A percentile compares a stretch with the other conserved stretches of the same genome.
Evolutionary conservation across 2,888 invertebrate species (phyloP).

Genomic region (Subacronicta megacephala): DNA sequence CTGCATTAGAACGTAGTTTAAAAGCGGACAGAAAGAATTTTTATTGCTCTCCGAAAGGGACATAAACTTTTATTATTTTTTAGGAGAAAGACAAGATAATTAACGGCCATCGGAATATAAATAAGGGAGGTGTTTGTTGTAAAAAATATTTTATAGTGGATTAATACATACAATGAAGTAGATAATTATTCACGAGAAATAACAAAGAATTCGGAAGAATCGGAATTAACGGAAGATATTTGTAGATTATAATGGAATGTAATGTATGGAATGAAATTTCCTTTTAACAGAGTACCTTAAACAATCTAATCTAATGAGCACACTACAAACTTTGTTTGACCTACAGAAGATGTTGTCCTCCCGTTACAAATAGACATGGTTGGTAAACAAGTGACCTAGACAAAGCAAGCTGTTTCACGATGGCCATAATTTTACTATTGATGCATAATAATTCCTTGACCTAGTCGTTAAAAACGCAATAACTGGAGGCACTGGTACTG

Average conservation of each 20-base stretch:
- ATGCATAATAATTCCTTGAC: conserved; percentile 66
- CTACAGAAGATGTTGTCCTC: conserved; percentile 66
- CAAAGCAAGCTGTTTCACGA: conserved; percentile 59
- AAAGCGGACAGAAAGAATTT: conserved; percentile 79
- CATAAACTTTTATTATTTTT: conserved; percentile 80
- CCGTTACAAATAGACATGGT: conserved; percentile 64
- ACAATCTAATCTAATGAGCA: conserved; percentile 58
- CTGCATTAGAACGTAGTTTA: conserved; percentile 77
- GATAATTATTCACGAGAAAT: neutral
- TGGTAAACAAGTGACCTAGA: conserved; percentile 62
- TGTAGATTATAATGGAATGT: conserved; percentile 26
- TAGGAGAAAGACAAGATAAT: conserved; percentile 69
- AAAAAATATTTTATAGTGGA: conserved; percentile 28
- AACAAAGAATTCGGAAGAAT: neutral
- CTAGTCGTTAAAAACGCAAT: conserved; percentile 57
- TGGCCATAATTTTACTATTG: conserved; percentile 59
- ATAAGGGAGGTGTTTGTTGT: conserved; percentile 54
- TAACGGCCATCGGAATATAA: conserved; percentile 66
- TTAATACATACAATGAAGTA: conserved; percentile 25
- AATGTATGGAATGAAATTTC: too few species aligned
- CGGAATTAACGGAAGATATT: conserved; percentile 24
- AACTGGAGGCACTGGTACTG: conserved; percentile 55
- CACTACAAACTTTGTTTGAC: conserved; percentile 60
- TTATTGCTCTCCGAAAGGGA: conserved; percentile 75
- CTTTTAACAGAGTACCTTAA: conserved; percentile 41